Percentiles rank a stretch among this genome's conserved stretches.
phyloP scores from a whole-genome alignment of 2,888 invertebrate genomes.

The Phortica okadai region DNA sequence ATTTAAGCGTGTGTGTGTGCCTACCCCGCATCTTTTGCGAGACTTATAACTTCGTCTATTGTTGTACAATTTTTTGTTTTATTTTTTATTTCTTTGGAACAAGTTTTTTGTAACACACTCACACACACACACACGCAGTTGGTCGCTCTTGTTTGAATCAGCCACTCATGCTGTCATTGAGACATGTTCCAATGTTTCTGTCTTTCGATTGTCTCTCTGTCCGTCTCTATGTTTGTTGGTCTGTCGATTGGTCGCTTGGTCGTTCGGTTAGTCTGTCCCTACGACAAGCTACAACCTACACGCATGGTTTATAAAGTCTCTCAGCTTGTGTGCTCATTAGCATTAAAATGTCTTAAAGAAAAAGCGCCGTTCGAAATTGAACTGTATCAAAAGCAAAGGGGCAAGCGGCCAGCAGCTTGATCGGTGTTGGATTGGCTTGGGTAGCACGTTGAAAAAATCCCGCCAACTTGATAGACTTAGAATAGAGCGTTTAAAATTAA shows the following conservation, averaged over 20 bases:
- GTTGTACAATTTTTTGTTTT: constrained; percentile 3
- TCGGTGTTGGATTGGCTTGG: background rate
- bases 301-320: constrained; percentile 49
- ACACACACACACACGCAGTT: constrained; percentile 43
- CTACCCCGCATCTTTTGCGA: constrained; percentile 6
- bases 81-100: constrained; percentile 55
- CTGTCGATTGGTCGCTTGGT: constrained; percentile 32
- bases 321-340: constrained; percentile 66
- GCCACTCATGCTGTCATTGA: constrained; percentile 66
- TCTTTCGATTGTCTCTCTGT: constrained; percentile 41
- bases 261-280: constrained; percentile 42
- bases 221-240: constrained; percentile 39
- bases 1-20: constrained; percentile 1
- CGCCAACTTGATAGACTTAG: constrained; percentile 10
- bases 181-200: constrained; percentile 55
- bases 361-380: constrained; percentile 65
- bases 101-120: constrained; percentile 43
- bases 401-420: background rate
- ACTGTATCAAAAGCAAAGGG: constrained; percentile 43
- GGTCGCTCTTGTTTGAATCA: constrained; percentile 51
- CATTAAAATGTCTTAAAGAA: constrained; percentile 67
- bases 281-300: constrained; percentile 51
- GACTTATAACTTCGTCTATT: background rate
- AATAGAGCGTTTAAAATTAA: constrained; percentile 21
- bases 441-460: constrained; percentile 6